Evolutionary conservation across 2,113 vertebrate genomes (phyloP), one percentile per base, ranked within the genome.

Genomic region (Perccottus glenii): DNA sequence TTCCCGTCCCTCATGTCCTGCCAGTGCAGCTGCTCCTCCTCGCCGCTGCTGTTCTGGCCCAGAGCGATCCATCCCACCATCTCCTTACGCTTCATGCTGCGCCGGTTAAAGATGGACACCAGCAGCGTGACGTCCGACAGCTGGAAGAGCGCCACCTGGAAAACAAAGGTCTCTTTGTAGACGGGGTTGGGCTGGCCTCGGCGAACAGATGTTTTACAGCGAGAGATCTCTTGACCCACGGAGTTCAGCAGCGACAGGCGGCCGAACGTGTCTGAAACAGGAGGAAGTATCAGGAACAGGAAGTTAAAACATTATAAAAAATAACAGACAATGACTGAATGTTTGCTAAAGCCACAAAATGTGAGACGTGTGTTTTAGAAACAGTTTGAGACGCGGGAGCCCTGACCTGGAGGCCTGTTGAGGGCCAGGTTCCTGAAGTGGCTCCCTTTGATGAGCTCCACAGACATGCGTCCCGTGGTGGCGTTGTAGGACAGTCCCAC

Each of bases 131-230:
- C 96, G 0, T 99, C 97, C 0, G 95, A 96, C 59, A 99, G 95
- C 93, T 99, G 98, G 90, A 99, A 98, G 40, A 99, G 93, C 33
- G 97, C 96, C 56, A 98, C 95, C 84, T 98, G 98, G 94, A 99
- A 99, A 81, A 97, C 91, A 81, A 99, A 99, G 0, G 95, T 98
- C 87, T 99, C 98, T 91, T 98, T 98, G 90, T 96, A 99, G 84
- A 99, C 90, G 0, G 98, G 98, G 87, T 98, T 98, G 63, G 98
- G 97, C 67, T 99, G 97, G 0, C 94, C 93, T 47, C 95, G 94
- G 0, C 96, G 95, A 64, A 99, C 42, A 2, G 97, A 97, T 0
- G 97, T 99, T 92, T 98, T 98, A 84, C 96, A 98, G 33, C 94
- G 94, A 0, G 94, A 97, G 85, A 98, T 95, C 91, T 99, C 96